Evolutionary conservation across 2,888 invertebrate species (phyloP).

Genomic region (Catocala nupta): DNA sequence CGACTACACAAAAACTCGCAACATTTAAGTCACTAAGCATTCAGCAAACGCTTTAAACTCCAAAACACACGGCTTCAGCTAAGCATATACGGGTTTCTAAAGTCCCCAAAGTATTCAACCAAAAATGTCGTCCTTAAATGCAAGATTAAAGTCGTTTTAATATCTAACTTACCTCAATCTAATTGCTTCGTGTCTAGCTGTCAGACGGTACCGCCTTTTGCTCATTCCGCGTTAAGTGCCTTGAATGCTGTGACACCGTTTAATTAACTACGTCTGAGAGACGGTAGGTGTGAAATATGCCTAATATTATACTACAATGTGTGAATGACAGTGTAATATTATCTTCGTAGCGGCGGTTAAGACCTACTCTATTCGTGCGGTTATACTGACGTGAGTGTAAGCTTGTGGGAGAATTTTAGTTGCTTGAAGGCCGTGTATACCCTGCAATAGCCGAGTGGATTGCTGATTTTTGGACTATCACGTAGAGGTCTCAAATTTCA

Average conservation of each 20-base stretch:
- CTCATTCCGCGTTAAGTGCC: conserved; percentile 71
- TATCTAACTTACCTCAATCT: conserved; percentile 59
- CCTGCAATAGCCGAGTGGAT: no score
- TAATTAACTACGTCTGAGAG: conserved; percentile 66
- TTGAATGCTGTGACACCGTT: conserved; percentile 67
- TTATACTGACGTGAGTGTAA: no score
- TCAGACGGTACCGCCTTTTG: conserved; percentile 68
- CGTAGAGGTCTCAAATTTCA: no score
- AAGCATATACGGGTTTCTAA: background rate
- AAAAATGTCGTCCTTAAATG: background rate
- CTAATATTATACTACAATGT: conserved; percentile 19
- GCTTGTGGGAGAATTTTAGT: no score
- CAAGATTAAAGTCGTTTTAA: conserved; percentile 50
- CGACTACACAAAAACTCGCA: no score
- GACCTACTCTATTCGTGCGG: no score
- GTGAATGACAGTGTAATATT: conserved; percentile 21
- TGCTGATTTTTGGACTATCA: no score
- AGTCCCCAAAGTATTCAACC: background rate
- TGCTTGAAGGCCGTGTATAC: no score
- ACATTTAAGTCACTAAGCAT: background rate
- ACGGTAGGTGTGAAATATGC: conserved; percentile 17
- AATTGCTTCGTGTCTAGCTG: conserved; percentile 67
- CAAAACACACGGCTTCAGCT: background rate
- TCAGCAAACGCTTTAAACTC: background rate
- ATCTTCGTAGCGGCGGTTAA: background rate